phyloP scores from a whole-genome alignment of 2,888 invertebrate genomes.

The Tyria jacobaeae region DNA sequence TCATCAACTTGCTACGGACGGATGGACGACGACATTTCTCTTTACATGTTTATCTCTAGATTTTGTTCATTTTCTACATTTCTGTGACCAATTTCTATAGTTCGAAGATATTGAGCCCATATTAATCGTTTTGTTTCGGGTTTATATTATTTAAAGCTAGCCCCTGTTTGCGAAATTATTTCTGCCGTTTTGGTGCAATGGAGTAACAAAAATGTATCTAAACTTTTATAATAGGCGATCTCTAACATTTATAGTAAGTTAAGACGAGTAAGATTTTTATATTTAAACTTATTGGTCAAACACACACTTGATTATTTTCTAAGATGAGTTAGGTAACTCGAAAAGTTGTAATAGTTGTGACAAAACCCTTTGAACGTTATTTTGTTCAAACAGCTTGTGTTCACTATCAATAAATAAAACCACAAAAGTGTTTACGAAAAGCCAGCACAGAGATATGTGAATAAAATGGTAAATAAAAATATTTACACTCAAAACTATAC shows the following conservation, averaged over 20 bases:
- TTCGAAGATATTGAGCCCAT: no score
- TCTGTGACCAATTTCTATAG: no score
- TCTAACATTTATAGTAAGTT: no score
- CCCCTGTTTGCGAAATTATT: no score
- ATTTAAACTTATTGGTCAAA: background rate
- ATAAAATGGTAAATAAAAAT: background rate
- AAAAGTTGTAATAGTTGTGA: background rate
- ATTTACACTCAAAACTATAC: background rate
- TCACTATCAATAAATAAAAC: constrained; percentile 1
- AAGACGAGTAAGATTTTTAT: no score
- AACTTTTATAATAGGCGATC: no score
- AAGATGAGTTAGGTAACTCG: background rate
- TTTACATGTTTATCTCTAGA: constrained; percentile 58
- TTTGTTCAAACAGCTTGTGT: background rate
- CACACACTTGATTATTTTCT: background rate
- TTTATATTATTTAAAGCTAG: background rate
- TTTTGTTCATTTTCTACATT: constrained; percentile 34
- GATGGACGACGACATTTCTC: constrained; percentile 59
- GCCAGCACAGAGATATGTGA: constrained; percentile 2
- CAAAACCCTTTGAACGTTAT: background rate
- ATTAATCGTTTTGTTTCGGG: no score
- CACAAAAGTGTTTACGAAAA: constrained; percentile 5
- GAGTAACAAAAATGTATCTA: no score
- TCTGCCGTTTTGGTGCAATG: no score
- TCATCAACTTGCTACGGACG: constrained; percentile 64